Evolutionary conservation across 2,888 invertebrate species (phyloP), one percentile per base, ranked within the genome.

Genomic region (Onchidella celtica): DNA sequence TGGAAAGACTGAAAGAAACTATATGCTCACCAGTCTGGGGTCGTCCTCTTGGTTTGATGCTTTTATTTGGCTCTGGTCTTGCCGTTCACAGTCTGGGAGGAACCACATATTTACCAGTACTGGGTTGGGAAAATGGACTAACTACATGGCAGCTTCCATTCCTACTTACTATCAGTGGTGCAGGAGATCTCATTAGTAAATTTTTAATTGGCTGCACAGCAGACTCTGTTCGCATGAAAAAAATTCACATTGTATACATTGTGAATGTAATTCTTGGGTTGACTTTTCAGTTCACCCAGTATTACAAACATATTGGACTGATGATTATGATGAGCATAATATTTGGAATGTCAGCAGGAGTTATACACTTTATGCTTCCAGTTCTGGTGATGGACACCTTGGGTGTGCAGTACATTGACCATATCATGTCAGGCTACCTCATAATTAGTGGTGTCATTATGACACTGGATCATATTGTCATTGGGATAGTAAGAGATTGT

Each of bases 351-450:
- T 59, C 69, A 34, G 40, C 29, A 0, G 70, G 61, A 3, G 40
- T 61, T 1, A 68, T 59, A 36, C 61, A 78, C 17, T 59, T 57
- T 1, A n/a, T 78, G 24, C 24, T 70, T 2, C 69, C 78, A 21
- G 78, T 69, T 14, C 69, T 78, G 3, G 38, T 29, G 27, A 61
- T 70, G 3, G 78, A 78, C 38, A 38, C 61, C 4, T 38, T 78
- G 0, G 78, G 78, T 0, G 17, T 70, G 29, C 17, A 78, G 21
- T 21, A 70, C n/a, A 70, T 78, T 36, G 78, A 70, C 11, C 78
- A 70, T 6, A 61, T 78, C 11, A 38, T 78, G 70, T 27, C 78
- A 27, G 78, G 69, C 6, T 78, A 70, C 32, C 59, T 78, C 24
- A 36, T 78, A 9, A 27, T 78, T 11, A 78, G 70, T 17, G 78